A percentile compares a stretch with the other conserved stretches of the same genome.
Conservation (phyloP, 1,140 invertebrate genomes). For the Marisa cornuarietis region DNA sequence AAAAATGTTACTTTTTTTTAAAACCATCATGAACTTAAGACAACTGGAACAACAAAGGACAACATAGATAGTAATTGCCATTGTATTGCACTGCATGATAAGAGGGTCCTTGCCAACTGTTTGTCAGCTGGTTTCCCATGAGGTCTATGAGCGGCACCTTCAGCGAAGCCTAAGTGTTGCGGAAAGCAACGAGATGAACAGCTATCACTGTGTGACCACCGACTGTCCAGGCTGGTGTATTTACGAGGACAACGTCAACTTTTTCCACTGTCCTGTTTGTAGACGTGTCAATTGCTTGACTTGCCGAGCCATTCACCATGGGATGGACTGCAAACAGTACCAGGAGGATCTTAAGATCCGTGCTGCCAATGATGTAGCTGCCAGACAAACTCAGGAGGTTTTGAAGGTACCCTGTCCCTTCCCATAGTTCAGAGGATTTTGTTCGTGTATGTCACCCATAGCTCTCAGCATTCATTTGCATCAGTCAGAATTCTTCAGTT, state of each 20-base stretch:
- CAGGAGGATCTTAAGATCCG: slow-evolving; percentile 79
- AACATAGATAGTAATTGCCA: not conserved
- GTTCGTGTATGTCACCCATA: too few relatives aligned
- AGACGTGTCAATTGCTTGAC: slow-evolving; percentile 84
- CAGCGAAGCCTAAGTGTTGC: slow-evolving; percentile 83
- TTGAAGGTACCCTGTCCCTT: slow-evolving; percentile 69
- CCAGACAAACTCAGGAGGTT: slow-evolving; percentile 80
- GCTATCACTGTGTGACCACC: slow-evolving; percentile 90
- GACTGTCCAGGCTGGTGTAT: slow-evolving; percentile 92
- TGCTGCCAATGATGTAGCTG: slow-evolving; percentile 73
- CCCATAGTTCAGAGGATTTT: too few relatives aligned
- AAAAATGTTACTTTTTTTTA: too few relatives aligned
- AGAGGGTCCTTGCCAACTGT: not conserved
- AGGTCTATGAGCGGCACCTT: slow-evolving; percentile 83
- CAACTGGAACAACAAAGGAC: not conserved
- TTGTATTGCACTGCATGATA: too few relatives aligned
- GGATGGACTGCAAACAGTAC: slow-evolving; percentile 85
- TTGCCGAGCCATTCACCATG: slow-evolving; percentile 84
- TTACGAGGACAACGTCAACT: slow-evolving; percentile 87
- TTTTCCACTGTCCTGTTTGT: slow-evolving; percentile 88
- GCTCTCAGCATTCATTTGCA: too few relatives aligned
- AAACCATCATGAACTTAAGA: not conserved
- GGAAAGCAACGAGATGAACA: slow-evolving; percentile 82
- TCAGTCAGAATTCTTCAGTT: too few relatives aligned
- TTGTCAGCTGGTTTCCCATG: slow-evolving; percentile 74